phyloP scores from a whole-genome alignment of 1,140 invertebrate genomes.

The Halictus rubicundus region DNA sequence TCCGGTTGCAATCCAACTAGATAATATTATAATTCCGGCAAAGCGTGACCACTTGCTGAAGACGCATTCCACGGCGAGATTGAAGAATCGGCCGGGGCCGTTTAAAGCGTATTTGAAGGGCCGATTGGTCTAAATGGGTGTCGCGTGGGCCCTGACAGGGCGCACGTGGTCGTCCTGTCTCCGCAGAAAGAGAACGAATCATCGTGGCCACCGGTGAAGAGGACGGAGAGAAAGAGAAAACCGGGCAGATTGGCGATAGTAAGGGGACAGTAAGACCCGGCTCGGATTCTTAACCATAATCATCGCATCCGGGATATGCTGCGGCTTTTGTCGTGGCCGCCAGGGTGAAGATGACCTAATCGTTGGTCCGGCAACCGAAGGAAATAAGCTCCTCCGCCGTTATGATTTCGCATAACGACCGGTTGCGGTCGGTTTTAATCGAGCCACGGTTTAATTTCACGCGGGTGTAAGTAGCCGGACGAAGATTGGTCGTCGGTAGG shows the following conservation, averaged over 20 bases:
- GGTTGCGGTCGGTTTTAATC: slow-evolving; percentile 19
- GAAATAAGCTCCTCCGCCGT: slow-evolving; percentile 2
- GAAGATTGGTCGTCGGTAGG: too few species aligned
- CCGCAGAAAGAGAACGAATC: slow-evolving; percentile 44
- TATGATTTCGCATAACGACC: background rate
- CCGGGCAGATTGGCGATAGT: slow-evolving; percentile 5
- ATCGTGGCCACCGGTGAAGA: background rate
- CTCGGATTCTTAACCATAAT: slow-evolving; percentile 67
- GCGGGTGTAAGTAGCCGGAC: background rate
- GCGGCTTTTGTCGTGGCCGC: slow-evolving; percentile 38
- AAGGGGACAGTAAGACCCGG: slow-evolving; percentile 32
- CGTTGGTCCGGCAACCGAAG: slow-evolving; percentile 17
- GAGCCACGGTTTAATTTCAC: slow-evolving; percentile 16
- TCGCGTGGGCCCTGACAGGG: slow-evolving; percentile 70
- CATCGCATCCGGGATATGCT: slow-evolving; percentile 69
- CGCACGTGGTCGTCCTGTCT: slow-evolving; percentile 69
- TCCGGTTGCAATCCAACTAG: slow-evolving; percentile 45
- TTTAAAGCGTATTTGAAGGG: slow-evolving; percentile 59
- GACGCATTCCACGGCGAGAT: slow-evolving; percentile 52
- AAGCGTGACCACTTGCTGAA: slow-evolving; percentile 36
- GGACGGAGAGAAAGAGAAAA: background rate
- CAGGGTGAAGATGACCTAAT: slow-evolving; percentile 62
- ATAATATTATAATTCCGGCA: slow-evolving; percentile 54
- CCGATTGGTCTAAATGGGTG: slow-evolving; percentile 67
- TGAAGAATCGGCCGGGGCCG: slow-evolving; percentile 44